phyloP scores from a whole-genome alignment of 2,113 vertebrate genomes.

The Axis porcinus region DNA sequence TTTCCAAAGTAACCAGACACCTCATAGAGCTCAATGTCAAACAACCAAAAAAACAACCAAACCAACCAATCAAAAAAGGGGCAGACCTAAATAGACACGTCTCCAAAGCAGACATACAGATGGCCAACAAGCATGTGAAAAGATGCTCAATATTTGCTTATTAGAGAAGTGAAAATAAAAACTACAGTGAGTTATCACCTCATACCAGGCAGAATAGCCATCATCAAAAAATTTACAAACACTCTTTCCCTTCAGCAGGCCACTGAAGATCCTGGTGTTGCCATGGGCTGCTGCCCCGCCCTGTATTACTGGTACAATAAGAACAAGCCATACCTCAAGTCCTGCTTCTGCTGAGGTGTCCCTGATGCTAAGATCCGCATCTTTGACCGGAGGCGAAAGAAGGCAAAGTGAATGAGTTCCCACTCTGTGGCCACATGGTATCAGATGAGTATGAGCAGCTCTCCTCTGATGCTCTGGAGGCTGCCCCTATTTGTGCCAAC shows the following conservation, averaged over 20 bases:
- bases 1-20: neutral
- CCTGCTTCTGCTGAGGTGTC: neutral
- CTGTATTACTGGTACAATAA: neutral
- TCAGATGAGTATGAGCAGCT: neutral
- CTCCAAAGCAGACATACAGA: neutral
- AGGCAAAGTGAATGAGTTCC: neutral
- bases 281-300: accelerated
- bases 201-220: neutral
- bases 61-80: neutral
- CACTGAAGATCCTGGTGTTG: neutral
- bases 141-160: neutral
- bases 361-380: neutral
- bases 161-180: neutral
- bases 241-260: neutral
- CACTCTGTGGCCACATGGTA: neutral
- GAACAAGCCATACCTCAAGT: neutral
- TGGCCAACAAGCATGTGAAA: neutral
- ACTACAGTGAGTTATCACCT: neutral
- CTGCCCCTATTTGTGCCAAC: neutral
- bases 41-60: neutral
- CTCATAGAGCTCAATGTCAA: neutral
- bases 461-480: neutral
- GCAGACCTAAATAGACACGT: neutral
- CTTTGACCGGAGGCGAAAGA: accelerated
- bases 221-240: neutral